phyloP scores from a whole-genome alignment of 2,888 invertebrate species.

The Lochmaea capreae region DNA sequence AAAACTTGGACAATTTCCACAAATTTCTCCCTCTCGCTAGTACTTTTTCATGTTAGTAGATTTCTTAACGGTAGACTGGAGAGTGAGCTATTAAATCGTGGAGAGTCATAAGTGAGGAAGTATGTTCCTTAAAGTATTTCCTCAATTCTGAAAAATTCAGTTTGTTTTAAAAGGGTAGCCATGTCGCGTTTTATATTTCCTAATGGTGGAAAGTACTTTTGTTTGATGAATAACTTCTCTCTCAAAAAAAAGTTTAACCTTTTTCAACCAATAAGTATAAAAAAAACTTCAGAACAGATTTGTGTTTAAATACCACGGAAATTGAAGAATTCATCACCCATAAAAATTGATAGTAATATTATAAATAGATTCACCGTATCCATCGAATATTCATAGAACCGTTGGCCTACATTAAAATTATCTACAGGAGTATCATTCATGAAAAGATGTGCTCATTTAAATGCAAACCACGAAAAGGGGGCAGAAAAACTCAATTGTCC shows the following conservation, averaged over 20 bases:
- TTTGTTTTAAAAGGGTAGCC: constrained; percentile 46
- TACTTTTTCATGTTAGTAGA: constrained; percentile 28
- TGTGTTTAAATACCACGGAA: too few relatives aligned
- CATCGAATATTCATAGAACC: too few relatives aligned
- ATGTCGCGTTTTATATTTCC: constrained; percentile 36
- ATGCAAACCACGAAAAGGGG: constrained; percentile 54
- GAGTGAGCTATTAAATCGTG: constrained; percentile 27
- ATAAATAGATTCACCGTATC: too few relatives aligned
- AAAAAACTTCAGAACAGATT: too few relatives aligned
- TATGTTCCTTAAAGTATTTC: constrained; percentile 48
- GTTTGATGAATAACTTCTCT: background rate
- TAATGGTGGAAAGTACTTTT: constrained; percentile 27
- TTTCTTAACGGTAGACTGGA: constrained; percentile 32
- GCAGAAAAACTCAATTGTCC: constrained; percentile 54
- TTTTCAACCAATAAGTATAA: too few relatives aligned
- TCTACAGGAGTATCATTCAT: constrained; percentile 55
- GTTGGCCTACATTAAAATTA: constrained; percentile 29
- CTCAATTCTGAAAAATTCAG: constrained; percentile 49
- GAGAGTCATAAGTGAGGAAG: constrained; percentile 41
- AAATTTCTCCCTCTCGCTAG: constrained; percentile 20
- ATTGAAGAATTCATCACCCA: too few relatives aligned
- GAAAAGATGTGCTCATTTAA: constrained; percentile 52
- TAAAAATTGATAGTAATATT: too few relatives aligned
- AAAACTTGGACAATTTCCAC: constrained; percentile 18
- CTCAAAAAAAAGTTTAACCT: background rate